A percentile compares a stretch with the other conserved stretches of the same genome.
These are phyloP conservation scores for Tuta absoluta DNA, from an alignment of 2,888 invertebrate genomes.

Conservation along the genomic window DNA sequence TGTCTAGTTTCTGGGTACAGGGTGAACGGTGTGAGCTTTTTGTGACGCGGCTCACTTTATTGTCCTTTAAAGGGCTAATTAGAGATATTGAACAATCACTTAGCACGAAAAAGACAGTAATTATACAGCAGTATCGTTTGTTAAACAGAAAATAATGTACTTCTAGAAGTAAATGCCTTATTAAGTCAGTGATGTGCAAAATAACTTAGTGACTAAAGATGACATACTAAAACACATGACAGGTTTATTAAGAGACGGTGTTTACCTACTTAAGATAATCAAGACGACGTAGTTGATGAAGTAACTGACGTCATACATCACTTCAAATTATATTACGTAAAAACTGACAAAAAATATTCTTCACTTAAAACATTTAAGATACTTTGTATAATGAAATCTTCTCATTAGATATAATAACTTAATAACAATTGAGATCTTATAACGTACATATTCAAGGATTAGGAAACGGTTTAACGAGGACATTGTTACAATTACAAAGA, in stretches of 20 bases:
- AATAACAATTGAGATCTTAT: constrained; percentile 3
- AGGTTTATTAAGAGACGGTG: neutral
- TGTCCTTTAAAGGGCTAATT: constrained; percentile 52
- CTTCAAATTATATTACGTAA: neutral
- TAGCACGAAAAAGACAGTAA: constrained; percentile 35
- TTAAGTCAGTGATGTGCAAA: constrained; percentile 13
- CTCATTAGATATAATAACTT: constrained; percentile 13
- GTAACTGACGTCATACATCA: neutral
- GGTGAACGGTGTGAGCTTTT: constrained; percentile 51
- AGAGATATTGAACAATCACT: constrained; percentile 40
- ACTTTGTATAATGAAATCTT: constrained; percentile 1
- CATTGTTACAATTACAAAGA: constrained; percentile 31
- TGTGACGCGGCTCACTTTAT: constrained; percentile 46
- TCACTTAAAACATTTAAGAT: constrained; percentile 6
- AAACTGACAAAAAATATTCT: neutral
- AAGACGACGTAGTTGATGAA: constrained; percentile 6
- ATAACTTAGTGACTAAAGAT: neutral
- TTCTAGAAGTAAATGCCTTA: neutral
- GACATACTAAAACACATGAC: constrained; percentile 8
- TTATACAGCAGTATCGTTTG: constrained; percentile 19
- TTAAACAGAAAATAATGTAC: neutral
- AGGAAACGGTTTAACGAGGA: constrained; percentile 20
- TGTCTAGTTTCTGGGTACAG: constrained; percentile 62
- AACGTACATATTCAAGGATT: constrained; percentile 3
- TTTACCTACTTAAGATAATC: neutral